Conservation (phyloP, 2,113 vertebrate genomes). For the Platanista minor region DNA sequence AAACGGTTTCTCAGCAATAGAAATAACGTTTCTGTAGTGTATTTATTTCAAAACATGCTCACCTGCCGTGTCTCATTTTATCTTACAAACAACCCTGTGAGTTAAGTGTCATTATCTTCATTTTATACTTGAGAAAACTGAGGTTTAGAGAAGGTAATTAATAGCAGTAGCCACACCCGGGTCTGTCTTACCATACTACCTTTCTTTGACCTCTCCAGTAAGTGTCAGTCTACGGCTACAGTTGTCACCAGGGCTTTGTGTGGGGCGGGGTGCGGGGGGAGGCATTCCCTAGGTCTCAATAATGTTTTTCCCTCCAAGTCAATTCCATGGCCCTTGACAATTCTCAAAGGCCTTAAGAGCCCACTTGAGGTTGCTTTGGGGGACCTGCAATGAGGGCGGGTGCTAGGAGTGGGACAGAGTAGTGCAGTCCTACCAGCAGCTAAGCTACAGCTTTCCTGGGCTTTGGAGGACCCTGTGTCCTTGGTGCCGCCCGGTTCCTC, state of each 20-base stretch:
- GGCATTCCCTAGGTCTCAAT: neutral
- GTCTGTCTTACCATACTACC: neutral
- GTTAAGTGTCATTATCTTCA: neutral
- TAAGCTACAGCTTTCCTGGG: neutral
- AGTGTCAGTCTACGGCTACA: neutral
- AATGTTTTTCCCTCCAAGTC: neutral
- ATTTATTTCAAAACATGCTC: constrained; percentile 38
- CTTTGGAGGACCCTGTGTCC: neutral
- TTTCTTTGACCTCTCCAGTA: neutral
- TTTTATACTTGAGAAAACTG: constrained; percentile 5
- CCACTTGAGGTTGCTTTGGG: neutral
- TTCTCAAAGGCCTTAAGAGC: neutral
- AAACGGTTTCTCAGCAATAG: neutral
- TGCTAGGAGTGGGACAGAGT: neutral
- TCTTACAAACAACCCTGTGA: constrained; percentile 39
- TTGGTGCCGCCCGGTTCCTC: neutral
- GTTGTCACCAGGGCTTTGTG: neutral
- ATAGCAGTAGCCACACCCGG: neutral
- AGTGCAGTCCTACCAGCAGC: neutral
- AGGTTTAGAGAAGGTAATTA: neutral
- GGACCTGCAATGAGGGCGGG: neutral
- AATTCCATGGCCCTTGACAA: neutral
- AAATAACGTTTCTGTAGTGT: constrained; percentile 9
- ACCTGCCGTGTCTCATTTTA: neutral
- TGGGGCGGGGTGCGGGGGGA: rapidly evolving